These are phyloP conservation scores for Netelia melanura DNA, from an alignment of 2,888 invertebrate species.

Conservation along the genomic window DNA sequence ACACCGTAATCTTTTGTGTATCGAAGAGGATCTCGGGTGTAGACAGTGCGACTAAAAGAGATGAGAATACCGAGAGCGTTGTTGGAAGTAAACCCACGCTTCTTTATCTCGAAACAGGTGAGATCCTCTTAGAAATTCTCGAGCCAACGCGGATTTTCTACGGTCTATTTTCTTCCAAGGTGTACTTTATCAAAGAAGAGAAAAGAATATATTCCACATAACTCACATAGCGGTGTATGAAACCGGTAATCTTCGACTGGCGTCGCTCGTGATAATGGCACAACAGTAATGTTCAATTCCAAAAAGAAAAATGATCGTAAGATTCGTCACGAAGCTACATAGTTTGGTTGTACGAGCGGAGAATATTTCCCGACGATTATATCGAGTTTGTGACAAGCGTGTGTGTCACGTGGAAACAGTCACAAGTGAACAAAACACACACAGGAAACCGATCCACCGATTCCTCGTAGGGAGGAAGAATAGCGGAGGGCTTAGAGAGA, in stretches of 20 bases:
- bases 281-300: conserved; percentile 7
- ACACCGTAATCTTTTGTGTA: background rate
- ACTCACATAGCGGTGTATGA: conserved; percentile 35
- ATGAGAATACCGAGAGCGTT: background rate
- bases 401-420: conserved; percentile 17
- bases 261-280: background rate
- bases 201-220: conserved; percentile 12
- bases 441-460: conserved; percentile 7
- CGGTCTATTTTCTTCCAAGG: background rate
- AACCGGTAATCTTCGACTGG: background rate
- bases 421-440: background rate
- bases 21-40: conserved; percentile 28
- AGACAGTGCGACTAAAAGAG: background rate
- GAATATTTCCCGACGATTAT: conserved; percentile 35
- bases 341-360: conserved; percentile 27
- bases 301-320: conserved; percentile 35
- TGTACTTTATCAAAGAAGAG: background rate
- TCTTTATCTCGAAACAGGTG: conserved; percentile 42
- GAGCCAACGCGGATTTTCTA: background rate
- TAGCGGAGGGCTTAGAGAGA: background rate
- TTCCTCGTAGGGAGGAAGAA: conserved; percentile 11
- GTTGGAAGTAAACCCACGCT: conserved; percentile 10
- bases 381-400: conserved; percentile 4
- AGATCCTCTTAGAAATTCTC: conserved; percentile 23
- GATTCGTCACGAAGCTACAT: conserved; percentile 56